Evolutionary conservation across 2,113 vertebrate genomes (phyloP).

Genomic region (Herpetotheres cachinnans): DNA sequence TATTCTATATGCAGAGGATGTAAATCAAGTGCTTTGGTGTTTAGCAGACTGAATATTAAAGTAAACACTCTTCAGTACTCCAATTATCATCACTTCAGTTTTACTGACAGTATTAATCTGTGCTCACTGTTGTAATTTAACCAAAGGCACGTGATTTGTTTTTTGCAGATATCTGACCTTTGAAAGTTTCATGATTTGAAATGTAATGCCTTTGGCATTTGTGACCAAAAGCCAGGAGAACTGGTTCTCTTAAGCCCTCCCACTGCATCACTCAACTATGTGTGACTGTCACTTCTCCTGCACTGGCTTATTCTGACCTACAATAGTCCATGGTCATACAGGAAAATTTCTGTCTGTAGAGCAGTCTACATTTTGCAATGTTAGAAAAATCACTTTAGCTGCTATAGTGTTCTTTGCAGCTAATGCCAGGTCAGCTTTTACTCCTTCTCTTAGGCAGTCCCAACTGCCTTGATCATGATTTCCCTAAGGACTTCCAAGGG

Average conservation of each 20-base stretch:
- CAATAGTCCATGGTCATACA: background rate
- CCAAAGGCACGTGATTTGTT: background rate
- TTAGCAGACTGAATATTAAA: background rate
- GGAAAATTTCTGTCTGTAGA: background rate
- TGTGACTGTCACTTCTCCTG: background rate
- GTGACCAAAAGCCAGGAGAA: background rate
- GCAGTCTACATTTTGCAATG: background rate
- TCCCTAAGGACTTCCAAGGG: background rate
- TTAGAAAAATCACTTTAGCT: background rate
- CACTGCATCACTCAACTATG: background rate
- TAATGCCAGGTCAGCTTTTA: background rate
- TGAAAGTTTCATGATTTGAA: background rate
- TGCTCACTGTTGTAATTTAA: constrained; percentile 9
- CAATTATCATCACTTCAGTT: background rate
- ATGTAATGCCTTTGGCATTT: background rate
- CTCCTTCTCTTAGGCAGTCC: background rate
- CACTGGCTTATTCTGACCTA: background rate
- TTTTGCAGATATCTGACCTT: constrained; percentile 29
- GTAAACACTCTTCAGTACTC: background rate
- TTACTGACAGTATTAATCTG: background rate
- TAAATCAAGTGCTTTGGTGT: background rate
- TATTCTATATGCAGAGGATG: background rate
- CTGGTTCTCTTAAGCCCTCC: background rate
- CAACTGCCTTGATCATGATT: background rate
- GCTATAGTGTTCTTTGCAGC: background rate